These are phyloP conservation scores for Psylliodes chrysocephalus DNA, from an alignment of 2,888 invertebrate species.

Conservation along the genomic window DNA sequence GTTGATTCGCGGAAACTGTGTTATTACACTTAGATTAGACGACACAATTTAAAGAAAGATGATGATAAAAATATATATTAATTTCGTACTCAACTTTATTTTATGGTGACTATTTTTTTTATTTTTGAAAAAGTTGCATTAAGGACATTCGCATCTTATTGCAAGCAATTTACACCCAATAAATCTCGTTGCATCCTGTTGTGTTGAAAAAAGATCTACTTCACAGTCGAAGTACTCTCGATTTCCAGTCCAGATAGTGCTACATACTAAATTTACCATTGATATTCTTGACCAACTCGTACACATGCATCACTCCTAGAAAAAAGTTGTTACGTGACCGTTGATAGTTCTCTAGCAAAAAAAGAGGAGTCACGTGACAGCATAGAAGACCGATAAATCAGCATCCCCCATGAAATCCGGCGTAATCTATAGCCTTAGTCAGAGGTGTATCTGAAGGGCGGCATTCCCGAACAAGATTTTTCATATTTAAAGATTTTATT, in stretches of 20 bases:
- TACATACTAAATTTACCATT: slow-evolving; percentile 24
- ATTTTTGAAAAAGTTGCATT: too few species aligned
- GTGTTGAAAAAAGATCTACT: not conserved
- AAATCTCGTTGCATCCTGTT: slow-evolving; percentile 1
- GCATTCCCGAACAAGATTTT: too few species aligned
- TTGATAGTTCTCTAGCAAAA: slow-evolving; percentile 24
- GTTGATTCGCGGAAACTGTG: too few species aligned
- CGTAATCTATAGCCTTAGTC: slow-evolving; percentile 57
- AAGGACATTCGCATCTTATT: too few species aligned
- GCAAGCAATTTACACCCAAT: not conserved
- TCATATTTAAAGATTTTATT: too few species aligned
- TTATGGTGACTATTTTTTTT: too few species aligned
- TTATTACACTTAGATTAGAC: too few species aligned
- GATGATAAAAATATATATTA: too few species aligned
- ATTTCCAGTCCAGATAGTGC: slow-evolving; percentile 15
- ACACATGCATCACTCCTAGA: slow-evolving; percentile 26
- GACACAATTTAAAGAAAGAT: too few species aligned
- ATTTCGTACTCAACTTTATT: too few species aligned
- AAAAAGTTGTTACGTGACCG: slow-evolving; percentile 31
- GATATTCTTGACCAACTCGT: slow-evolving; percentile 25
- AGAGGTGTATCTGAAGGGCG: not conserved
- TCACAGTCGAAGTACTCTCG: slow-evolving; percentile 13
- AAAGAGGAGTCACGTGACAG: slow-evolving; percentile 35
- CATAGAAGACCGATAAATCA: slow-evolving; percentile 59
- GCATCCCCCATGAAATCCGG: slow-evolving; percentile 59